A percentile compares a stretch with the other conserved stretches of the same genome.
phyloP scores from a whole-genome alignment of 2,888 invertebrate genomes.

The Nebria salina region DNA sequence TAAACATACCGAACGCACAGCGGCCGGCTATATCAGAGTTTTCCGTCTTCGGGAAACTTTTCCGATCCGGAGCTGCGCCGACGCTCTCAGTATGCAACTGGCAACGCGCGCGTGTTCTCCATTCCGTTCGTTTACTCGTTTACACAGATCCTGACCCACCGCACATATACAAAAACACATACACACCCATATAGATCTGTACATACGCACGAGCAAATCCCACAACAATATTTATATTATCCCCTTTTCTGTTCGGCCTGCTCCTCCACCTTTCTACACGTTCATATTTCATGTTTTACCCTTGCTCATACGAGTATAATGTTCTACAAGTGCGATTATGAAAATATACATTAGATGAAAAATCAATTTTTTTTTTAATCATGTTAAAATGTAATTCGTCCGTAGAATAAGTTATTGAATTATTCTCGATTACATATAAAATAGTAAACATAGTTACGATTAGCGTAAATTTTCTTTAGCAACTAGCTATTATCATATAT shows the following conservation, averaged over 20 bases:
- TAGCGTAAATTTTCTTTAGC: too few species aligned
- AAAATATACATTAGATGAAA: not conserved
- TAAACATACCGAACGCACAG: conserved; percentile 21
- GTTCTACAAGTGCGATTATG: not conserved
- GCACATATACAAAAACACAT: not conserved
- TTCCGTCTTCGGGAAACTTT: not conserved
- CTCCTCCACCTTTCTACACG: conserved; percentile 4
- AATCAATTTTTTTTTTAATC: not conserved
- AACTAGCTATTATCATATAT: too few species aligned
- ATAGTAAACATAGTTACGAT: too few species aligned
- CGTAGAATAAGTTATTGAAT: too few species aligned
- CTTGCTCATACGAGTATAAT: not conserved
- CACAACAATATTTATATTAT: conserved; percentile 40
- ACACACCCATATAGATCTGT: not conserved
- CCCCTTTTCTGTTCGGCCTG: conserved; percentile 2
- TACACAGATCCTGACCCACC: not conserved
- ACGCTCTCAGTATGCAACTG: conserved; percentile 6
- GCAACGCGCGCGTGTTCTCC: not conserved
- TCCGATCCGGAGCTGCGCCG: conserved; percentile 16
- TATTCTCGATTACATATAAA: too few species aligned
- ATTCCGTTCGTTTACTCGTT: not conserved
- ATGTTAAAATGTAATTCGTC: not conserved
- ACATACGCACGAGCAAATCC: not conserved
- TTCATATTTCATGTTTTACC: conserved; percentile 28
- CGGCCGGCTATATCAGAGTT: conserved; percentile 19